Conservation (phyloP, 2,797 vertebrate genomes). For the Sebastes minor region DNA sequence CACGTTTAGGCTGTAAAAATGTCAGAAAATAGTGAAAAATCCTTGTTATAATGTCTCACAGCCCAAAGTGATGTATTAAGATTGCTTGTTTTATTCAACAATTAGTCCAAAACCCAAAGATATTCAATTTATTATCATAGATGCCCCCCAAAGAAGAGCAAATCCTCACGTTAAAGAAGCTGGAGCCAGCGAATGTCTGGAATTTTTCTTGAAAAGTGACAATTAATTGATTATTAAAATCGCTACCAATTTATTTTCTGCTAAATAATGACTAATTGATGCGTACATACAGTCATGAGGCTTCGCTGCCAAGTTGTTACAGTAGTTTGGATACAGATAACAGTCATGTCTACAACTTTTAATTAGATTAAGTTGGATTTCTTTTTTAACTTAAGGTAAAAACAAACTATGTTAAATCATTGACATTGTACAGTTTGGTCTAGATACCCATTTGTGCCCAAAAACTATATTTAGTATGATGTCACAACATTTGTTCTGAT, state of each 20-base stretch:
- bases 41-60: not conserved
- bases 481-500: too few relatives aligned
- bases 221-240: not conserved
- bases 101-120: not conserved
- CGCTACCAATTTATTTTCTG: not conserved
- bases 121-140: not conserved
- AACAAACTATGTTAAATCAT: not conserved
- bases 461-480: too few relatives aligned
- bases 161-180: not conserved
- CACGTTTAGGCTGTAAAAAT: not conserved
- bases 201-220: not conserved
- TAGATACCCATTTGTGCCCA: not conserved
- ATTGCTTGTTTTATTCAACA: not conserved
- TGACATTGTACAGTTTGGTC: not conserved
- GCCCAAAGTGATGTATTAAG: not conserved
- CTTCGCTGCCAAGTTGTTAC: not conserved
- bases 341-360: not conserved
- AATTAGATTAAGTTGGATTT: not conserved
- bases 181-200: not conserved
- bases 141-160: not conserved
- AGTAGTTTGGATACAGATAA: not conserved
- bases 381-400: slow-evolving; percentile 5
- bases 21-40: not conserved
- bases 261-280: not conserved
- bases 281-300: not conserved